Evolutionary conservation across 2,888 invertebrate species (phyloP).

Genomic region (Euspilapteryx auroguttella): DNA sequence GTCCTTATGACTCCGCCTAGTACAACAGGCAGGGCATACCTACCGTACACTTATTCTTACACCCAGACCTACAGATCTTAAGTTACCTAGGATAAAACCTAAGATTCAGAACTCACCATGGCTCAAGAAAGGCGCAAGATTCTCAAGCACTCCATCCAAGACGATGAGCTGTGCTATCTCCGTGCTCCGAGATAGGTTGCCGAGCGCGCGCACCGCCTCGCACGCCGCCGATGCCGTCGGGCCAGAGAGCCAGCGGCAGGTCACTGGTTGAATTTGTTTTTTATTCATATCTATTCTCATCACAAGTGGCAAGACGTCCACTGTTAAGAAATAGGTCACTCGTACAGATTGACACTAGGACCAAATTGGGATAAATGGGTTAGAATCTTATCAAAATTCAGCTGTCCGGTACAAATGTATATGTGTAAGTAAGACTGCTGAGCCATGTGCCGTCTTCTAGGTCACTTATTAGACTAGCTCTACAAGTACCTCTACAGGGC

Average conservation of each 20-base stretch:
- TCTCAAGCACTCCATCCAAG: constrained; percentile 65
- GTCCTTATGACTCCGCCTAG: too few species aligned
- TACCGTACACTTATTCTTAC: too few species aligned
- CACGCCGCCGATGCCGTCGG: constrained; percentile 28
- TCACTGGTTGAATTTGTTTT: constrained; percentile 17
- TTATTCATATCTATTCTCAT: too few species aligned
- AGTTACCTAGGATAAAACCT: too few species aligned
- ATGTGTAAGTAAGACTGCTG: too few species aligned
- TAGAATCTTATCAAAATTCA: too few species aligned
- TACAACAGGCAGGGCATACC: too few species aligned
- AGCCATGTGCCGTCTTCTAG: too few species aligned
- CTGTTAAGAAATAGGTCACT: background rate
- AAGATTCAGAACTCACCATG: constrained; percentile 34
- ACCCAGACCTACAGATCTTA: too few species aligned
- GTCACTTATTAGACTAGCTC: too few species aligned
- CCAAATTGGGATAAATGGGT: background rate
- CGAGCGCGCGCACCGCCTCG: constrained; percentile 80
- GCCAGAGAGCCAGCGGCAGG: constrained; percentile 27
- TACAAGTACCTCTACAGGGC: constrained; percentile 57
- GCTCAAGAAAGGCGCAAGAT: constrained; percentile 61
- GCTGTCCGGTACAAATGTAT: too few species aligned
- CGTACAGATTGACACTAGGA: background rate
- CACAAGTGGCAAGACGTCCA: background rate
- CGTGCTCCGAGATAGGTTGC: constrained; percentile 78
- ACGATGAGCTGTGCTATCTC: constrained; percentile 74